phyloP scores from a whole-genome alignment of 2,888 invertebrate genomes.

The Parnassius mnemosyne region DNA sequence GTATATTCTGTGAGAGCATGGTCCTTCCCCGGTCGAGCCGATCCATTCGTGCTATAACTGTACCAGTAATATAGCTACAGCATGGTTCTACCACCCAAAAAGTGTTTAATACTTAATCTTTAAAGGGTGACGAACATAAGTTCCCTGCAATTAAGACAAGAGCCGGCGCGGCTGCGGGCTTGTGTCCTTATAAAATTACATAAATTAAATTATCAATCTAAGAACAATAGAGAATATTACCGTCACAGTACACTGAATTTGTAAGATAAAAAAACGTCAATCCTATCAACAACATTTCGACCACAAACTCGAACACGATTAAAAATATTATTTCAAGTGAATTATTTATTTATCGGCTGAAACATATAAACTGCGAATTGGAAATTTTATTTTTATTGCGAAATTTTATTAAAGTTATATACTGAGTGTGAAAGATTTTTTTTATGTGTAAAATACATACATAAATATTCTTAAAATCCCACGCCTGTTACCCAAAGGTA shows the following conservation, averaged over 20 bases:
- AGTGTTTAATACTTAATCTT: too few species aligned
- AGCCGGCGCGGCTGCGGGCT: too few species aligned
- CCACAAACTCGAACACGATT: not conserved
- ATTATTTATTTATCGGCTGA: slow-evolving; percentile 10
- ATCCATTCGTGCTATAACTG: too few species aligned
- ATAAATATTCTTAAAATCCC: too few species aligned
- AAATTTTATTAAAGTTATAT: not conserved
- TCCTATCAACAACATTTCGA: slow-evolving; percentile 12
- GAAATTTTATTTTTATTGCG: not conserved
- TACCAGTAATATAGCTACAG: too few species aligned
- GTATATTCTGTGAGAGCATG: too few species aligned
- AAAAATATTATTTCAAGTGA: slow-evolving; percentile 5
- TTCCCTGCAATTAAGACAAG: too few species aligned
- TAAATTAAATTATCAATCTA: not conserved
- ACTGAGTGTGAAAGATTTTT: not conserved
- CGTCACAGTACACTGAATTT: slow-evolving; percentile 1
- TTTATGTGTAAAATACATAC: too few species aligned
- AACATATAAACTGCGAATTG: not conserved
- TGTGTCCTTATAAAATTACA: not conserved
- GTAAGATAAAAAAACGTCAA: slow-evolving; percentile 2
- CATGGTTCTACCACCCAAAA: too few species aligned
- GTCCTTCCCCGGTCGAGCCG: too few species aligned
- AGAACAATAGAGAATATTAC: slow-evolving; percentile 2
- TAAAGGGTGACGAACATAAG: too few species aligned
- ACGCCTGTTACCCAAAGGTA: too few species aligned